Evolutionary conservation across 2,113 vertebrate genomes (phyloP), one percentile per base, ranked within the genome.

Genomic region (Heliornis fulica): DNA sequence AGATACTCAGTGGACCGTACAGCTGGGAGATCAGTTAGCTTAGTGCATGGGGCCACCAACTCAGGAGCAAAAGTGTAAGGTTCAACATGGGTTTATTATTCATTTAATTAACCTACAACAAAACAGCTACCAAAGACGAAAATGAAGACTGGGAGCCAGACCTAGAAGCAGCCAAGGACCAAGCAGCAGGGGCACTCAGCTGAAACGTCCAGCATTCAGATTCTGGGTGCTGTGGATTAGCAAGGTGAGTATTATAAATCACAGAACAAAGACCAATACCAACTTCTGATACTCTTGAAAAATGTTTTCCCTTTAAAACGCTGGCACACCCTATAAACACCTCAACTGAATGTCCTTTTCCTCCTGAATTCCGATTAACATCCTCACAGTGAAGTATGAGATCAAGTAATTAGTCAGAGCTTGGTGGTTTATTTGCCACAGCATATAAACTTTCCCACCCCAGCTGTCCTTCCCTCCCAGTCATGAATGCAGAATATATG

Each of bases 311-410:
- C 50, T 83, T 79, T 59, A 69, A 38, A 59, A 36, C 2, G 10
- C 64, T 72, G 54, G 15, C 10, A 56, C 22, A 34, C 51, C 32
- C 83, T 4, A 80, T 2, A 75, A 81, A 88, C 63, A 78, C 46
- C 60, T 86, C 21, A 75, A 3, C 8, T 0, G 5, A 93, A 50
- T 5, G 43, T 56, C 48, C 66, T 83, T 60, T 80, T 54, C 71
- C 61, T 90, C 83, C 72, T 83, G 72, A 89, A 96, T 66, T 86
- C 85, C 88, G 83, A 95, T 87, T 90, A 87, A 93, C 61, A 51
- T n/a, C 63, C 29, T 57, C 46, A 25, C n/a, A 43, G 57, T n/a
- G 60, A 90, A 95, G 76, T 41, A 76, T 54, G 57, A 79, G 87
- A 90, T 66, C 43, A 6, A 95, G 64, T 45, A 84, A 94, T 92